Conservation (phyloP, 2,797 vertebrate species). For the Thunnus albacares region DNA sequence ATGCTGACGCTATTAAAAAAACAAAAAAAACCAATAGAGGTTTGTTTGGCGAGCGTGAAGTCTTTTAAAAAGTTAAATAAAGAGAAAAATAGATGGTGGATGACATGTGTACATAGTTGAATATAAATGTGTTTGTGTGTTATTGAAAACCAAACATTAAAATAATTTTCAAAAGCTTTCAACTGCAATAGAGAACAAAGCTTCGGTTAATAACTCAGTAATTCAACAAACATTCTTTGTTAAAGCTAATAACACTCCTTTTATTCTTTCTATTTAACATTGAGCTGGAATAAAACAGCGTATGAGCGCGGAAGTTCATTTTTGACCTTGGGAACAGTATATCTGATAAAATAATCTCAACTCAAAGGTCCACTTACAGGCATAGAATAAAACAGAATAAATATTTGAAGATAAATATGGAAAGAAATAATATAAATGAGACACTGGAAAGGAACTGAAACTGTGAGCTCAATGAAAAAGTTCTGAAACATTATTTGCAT, state of each 20-base stretch:
- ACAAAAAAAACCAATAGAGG: neutral
- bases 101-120: neutral
- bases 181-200: neutral
- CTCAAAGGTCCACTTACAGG: neutral
- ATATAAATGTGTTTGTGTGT: neutral
- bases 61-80: neutral
- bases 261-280: neutral
- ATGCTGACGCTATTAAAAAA: neutral
- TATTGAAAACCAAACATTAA: neutral
- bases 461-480: neutral
- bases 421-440: neutral
- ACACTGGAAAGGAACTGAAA: neutral
- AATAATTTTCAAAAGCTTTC: constrained; percentile 17
- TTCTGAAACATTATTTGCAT: neutral
- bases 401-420: neutral
- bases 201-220: neutral
- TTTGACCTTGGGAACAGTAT: neutral
- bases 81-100: neutral
- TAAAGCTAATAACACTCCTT: constrained; percentile 7
- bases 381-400: neutral
- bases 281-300: neutral
- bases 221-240: constrained; percentile 16
- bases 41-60: constrained; percentile 19
- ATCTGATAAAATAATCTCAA: neutral
- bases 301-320: neutral